Percentiles rank a stretch among this genome's conserved stretches.
These are phyloP conservation scores for Hydriomena furcata DNA, from an alignment of 2,888 invertebrate species.

Conservation along the genomic window DNA sequence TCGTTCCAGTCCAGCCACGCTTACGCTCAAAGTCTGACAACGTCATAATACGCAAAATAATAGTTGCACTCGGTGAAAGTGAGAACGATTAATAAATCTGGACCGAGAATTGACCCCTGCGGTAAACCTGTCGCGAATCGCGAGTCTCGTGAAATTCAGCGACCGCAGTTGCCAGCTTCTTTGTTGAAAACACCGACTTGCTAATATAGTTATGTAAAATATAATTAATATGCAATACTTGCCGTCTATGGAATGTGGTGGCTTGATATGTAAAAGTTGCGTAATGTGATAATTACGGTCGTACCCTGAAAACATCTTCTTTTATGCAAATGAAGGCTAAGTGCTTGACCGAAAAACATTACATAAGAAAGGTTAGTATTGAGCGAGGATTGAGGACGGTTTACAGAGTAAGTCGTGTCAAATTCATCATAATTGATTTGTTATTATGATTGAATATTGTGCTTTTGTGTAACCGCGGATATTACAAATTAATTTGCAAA, in stretches of 20 bases:
- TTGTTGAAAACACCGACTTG: conserved; percentile 10
- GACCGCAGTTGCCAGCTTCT: too few relatives aligned
- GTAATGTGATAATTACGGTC: conserved; percentile 38
- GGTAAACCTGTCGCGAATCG: conserved; percentile 52
- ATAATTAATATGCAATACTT: conserved; percentile 33
- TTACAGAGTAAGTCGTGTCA: conserved; percentile 8
- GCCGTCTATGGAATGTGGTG: conserved; percentile 32
- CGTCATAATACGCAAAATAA: conserved; percentile 43
- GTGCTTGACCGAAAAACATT: conserved; percentile 47
- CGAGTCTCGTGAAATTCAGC: too few relatives aligned
- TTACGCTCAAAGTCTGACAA: conserved; percentile 25
- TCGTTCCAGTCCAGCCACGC: conserved; percentile 22
- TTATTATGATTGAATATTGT: conserved; percentile 19
- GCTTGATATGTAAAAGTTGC: conserved; percentile 33
- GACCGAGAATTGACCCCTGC: conserved; percentile 56
- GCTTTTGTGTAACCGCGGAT: conserved; percentile 15
- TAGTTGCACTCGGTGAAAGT: conserved; percentile 65
- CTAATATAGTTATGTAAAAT: conserved; percentile 32
- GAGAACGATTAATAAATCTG: conserved; percentile 63
- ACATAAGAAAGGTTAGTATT: conserved; percentile 41
- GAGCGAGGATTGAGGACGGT: conserved; percentile 9
- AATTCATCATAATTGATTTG: conserved; percentile 21
- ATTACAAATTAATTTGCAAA: conserved; percentile 28
- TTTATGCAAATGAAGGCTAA: conserved; percentile 53
- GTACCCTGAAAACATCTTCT: conserved; percentile 45